phyloP scores from a whole-genome alignment of 1,140 invertebrate species.

The Lordiphosa clarofinis region DNA sequence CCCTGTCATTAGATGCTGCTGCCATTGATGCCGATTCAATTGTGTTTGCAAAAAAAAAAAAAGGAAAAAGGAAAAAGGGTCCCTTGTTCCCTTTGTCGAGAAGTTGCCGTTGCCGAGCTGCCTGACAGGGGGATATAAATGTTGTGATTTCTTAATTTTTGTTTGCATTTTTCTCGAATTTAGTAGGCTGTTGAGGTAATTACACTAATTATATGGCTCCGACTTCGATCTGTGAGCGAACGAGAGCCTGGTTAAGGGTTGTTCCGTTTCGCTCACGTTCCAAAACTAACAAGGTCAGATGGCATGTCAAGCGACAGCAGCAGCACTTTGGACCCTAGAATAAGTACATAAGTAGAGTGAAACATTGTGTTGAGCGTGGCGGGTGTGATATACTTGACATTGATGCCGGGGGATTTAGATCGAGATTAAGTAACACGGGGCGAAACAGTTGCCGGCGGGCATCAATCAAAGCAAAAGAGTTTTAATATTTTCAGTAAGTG shows the following conservation, averaged over 20 bases:
- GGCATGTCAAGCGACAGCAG: slow-evolving; percentile 43
- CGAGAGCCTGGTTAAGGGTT: slow-evolving; percentile 43
- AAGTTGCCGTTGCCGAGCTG: slow-evolving; percentile 1
- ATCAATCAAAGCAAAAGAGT: too few species aligned
- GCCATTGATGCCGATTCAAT: slow-evolving; percentile 47
- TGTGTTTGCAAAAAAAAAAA: slow-evolving; percentile 46
- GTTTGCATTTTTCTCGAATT: slow-evolving; percentile 78
- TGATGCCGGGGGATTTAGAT: slow-evolving; percentile 4
- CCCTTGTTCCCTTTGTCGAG: slow-evolving; percentile 15
- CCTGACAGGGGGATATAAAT: slow-evolving; percentile 66
- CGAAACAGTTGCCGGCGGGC: too few species aligned
- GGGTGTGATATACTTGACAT: slow-evolving; percentile 20
- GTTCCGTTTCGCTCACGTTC: slow-evolving; percentile 10
- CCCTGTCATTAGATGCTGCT: slow-evolving; percentile 68
- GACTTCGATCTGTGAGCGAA: slow-evolving; percentile 13
- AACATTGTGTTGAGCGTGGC: slow-evolving; percentile 1
- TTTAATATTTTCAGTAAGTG: too few species aligned
- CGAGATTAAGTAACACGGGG: slow-evolving; percentile 1
- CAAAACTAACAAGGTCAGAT: slow-evolving; percentile 41
- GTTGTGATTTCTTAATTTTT: slow-evolving; percentile 79
- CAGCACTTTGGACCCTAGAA: slow-evolving; percentile 11
- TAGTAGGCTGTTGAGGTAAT: slow-evolving; percentile 77
- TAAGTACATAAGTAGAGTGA: slow-evolving; percentile 9
- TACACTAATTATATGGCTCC: slow-evolving; percentile 71
- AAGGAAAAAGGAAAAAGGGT: neutral